phyloP scores from a whole-genome alignment of 2,888 invertebrate genomes.

The Drosophila antonietae region DNA sequence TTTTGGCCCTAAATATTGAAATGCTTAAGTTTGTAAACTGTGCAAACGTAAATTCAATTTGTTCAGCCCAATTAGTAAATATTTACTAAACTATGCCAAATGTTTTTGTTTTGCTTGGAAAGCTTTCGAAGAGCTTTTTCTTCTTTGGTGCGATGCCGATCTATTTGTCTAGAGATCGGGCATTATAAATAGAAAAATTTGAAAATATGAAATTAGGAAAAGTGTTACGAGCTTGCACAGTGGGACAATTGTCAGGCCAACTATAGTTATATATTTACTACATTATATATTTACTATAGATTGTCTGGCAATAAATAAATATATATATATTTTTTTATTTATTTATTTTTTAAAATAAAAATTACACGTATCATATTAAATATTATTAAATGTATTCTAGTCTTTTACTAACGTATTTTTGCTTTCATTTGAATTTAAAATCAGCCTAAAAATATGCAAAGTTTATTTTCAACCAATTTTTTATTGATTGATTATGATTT shows the following conservation, averaged over 20 bases:
- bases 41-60: slow-evolving; percentile 19
- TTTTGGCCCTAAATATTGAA: slow-evolving; percentile 9
- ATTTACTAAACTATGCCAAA: slow-evolving; percentile 32
- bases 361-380: too few species aligned
- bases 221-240: neutral
- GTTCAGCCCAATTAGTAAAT: slow-evolving; percentile 27
- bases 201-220: slow-evolving; percentile 1
- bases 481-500: too few species aligned
- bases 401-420: neutral
- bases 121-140: slow-evolving; percentile 13
- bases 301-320: too few species aligned
- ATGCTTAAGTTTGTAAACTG: slow-evolving; percentile 5
- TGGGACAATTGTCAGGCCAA: neutral
- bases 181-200: slow-evolving; percentile 8
- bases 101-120: slow-evolving; percentile 6
- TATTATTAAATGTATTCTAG: too few species aligned
- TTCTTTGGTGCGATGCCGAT: neutral
- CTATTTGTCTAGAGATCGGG: neutral
- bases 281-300: too few species aligned
- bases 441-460: slow-evolving; percentile 1
- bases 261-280: neutral
- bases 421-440: neutral
- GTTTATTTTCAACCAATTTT: neutral
- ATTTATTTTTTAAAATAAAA: neutral
- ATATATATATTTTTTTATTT: too few species aligned